A percentile compares a stretch with the other conserved stretches of the same genome.
Evolutionary conservation across 2,797 vertebrate genomes (phyloP).

Genomic region (Scolopax rusticola): DNA sequence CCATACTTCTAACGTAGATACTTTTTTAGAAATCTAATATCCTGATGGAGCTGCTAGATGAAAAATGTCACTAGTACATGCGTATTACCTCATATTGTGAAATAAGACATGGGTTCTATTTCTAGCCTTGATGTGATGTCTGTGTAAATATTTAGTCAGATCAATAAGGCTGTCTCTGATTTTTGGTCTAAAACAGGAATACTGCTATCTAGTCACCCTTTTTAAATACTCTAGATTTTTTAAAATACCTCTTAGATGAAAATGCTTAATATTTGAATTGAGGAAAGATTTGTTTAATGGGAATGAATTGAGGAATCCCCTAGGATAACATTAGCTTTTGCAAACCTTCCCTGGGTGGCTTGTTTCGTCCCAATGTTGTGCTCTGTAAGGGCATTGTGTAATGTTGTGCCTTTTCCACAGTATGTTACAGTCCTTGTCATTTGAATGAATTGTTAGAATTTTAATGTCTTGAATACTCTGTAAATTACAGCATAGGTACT

Average conservation of each 20-base stretch:
- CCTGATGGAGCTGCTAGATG: not conserved
- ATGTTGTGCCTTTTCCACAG: slow-evolving; percentile 24
- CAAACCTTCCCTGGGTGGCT: not conserved
- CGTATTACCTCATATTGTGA: not conserved
- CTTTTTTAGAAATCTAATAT: not conserved
- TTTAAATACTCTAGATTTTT: not conserved
- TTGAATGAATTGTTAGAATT: not conserved
- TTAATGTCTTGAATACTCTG: not conserved
- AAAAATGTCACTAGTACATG: not conserved
- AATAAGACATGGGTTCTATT: not conserved
- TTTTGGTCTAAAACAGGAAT: not conserved
- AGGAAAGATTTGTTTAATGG: not conserved
- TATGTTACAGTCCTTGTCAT: not conserved
- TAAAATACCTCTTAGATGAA: not conserved
- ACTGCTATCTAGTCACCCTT: not conserved
- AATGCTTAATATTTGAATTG: not conserved
- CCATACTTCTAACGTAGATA: not conserved
- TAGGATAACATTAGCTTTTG: not conserved
- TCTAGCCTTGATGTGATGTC: not conserved
- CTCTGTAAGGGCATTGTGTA: not conserved
- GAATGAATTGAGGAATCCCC: not conserved
- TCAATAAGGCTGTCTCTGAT: not conserved
- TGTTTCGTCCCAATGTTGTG: not conserved
- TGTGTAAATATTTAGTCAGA: not conserved
- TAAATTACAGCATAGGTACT: not conserved